Evolutionary conservation across 2,888 invertebrate genomes (phyloP).

Genomic region (Limnephilus lunatus): DNA sequence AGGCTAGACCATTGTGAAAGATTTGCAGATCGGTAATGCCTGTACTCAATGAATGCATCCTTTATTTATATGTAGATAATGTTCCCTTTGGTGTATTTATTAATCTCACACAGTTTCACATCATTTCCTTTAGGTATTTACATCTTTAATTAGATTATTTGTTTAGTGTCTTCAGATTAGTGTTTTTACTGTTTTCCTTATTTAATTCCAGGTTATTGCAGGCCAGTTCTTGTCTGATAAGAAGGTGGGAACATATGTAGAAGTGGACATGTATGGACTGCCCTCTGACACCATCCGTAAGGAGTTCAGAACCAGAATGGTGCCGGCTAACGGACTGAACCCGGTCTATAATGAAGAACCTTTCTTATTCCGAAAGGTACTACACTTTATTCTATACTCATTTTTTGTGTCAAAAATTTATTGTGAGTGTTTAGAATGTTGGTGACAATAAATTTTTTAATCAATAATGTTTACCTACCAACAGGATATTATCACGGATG

Average conservation of each 20-base stretch:
- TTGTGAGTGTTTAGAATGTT: no score
- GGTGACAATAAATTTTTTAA: no score
- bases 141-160: neutral
- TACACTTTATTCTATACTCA: neutral
- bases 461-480: no score
- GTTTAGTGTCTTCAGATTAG: neutral
- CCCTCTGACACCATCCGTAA: constrained; percentile 99
- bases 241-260: constrained; percentile 99
- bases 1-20: neutral
- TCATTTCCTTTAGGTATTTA: neutral
- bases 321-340: constrained; percentile 98
- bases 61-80: neutral
- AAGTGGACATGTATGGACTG: constrained; percentile 98
- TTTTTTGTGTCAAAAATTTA: neutral
- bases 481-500: no score
- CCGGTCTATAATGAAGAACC: constrained; percentile 99
- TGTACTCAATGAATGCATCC: neutral
- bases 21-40: neutral
- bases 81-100: neutral
- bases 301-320: constrained; percentile 97
- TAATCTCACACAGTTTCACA: neutral
- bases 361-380: constrained; percentile 96
- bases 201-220: constrained; percentile 87
- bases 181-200: neutral
- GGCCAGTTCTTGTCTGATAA: constrained; percentile 99